Evolutionary conservation across 2,888 invertebrate species (phyloP).

Genomic region (Callosobruchus maculatus): DNA sequence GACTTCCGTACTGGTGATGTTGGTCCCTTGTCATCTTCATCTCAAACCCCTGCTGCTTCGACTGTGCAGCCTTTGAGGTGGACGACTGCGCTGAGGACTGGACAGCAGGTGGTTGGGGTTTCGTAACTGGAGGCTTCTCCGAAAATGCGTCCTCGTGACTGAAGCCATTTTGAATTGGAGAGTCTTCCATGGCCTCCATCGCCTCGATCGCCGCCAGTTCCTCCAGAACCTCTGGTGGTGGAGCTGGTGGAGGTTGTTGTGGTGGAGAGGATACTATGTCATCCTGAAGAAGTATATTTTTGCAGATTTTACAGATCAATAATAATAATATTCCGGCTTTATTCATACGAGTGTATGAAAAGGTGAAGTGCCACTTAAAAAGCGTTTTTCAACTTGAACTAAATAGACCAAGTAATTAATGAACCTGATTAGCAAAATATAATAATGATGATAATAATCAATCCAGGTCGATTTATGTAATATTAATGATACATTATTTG

Average conservation of each 20-base stretch:
- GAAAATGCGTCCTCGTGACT: neutral
- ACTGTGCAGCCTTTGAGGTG: constrained; percentile 55
- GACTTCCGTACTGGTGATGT: constrained; percentile 70
- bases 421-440: too few relatives aligned
- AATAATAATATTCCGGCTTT: too few relatives aligned
- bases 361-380: too few relatives aligned
- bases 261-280: constrained; percentile 5
- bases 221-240: constrained; percentile 13
- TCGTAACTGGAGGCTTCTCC: neutral
- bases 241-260: constrained; percentile 17
- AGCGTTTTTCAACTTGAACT: too few relatives aligned
- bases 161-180: neutral
- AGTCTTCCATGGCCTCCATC: constrained; percentile 39
- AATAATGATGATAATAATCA: too few relatives aligned
- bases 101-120: neutral
- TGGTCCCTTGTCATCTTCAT: constrained; percentile 70
- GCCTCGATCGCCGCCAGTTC: constrained; percentile 28
- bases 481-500: too few relatives aligned
- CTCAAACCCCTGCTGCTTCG: constrained; percentile 58
- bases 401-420: too few relatives aligned
- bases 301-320: neutral
- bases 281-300: neutral
- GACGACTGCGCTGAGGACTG: neutral
- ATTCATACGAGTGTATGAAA: too few relatives aligned
- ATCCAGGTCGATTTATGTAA: too few relatives aligned